Base-by-base conservation (phyloP, 2,113 vertebrate genomes). In the Tachysurus fulvidraco region DNA sequence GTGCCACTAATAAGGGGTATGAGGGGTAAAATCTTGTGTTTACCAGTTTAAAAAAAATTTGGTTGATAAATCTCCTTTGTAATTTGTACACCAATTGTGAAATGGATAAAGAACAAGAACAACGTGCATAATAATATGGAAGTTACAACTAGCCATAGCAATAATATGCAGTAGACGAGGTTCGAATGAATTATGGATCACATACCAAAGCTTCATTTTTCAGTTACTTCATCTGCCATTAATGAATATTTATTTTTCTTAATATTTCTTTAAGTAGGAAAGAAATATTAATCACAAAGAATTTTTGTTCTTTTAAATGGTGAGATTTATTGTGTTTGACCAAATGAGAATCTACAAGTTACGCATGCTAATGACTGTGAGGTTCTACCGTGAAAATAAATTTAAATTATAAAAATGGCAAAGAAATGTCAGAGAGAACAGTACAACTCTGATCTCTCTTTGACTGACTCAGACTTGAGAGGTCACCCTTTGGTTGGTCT, bases 351-450 rank as follows among this genome's bases (percentile, higher is more conserved):
- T 36, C 65, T 36, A 73, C 21, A 41, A 30, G 28, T 36, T 69
- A 69, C 17, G 21, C 8, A 44, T 41, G 8, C 36, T 19, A 4
- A 21, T 5, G 67, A 36, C 67, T 71, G 17, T 36, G 6, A 71
- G 16, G 36, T 41, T 36, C 81, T 25, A 28, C 65, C 69, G 71
- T 50, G 17, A 85, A 62, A 89, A 62, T 83, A 30, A 64, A 85
- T 85, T 74, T 89, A 36, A 65, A 57, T 89, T 57, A 81, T 65
- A 67, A 65, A 71, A 74, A n/a, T 23, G 41, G 1, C 25, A n/a
- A 36, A 36, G 36, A 36, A 36, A 52, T 23, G 62, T 44, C 44
- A 50, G 7, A 2, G 6, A 62, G 57, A 19, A 64, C 36, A 30
- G 36, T 17, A 44, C 23, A 74, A 21, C 28, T 81, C 10, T 16